Percentiles rank a stretch among this genome's conserved stretches.
These are phyloP conservation scores for Seriola rivoliana DNA, from an alignment of 2,113 vertebrate genomes.

Conservation along the genomic window DNA sequence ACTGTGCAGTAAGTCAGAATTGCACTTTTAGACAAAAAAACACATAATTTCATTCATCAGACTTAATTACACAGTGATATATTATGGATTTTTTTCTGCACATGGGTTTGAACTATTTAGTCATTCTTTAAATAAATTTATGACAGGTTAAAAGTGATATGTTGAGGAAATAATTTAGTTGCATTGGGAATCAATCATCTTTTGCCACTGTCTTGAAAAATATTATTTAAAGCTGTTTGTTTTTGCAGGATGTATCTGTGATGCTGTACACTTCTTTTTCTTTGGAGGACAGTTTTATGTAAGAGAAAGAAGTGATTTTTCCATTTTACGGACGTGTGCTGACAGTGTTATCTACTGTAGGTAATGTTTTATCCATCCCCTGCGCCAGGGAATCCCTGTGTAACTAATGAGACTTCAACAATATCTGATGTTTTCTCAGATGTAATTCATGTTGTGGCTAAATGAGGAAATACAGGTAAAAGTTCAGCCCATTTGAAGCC, in stretches of 20 bases:
- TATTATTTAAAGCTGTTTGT: not conserved
- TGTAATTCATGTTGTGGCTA: constrained; percentile 43
- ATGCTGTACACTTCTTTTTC: not conserved
- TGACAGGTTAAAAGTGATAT: not conserved
- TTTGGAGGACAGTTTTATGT: not conserved
- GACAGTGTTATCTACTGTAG: constrained; percentile 2
- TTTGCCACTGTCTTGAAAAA: not conserved
- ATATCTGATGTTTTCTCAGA: constrained; percentile 39
- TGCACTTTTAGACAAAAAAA: not conserved
- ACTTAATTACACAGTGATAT: not conserved
- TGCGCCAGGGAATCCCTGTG: not conserved
- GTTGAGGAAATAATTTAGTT: not conserved
- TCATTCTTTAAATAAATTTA: not conserved
- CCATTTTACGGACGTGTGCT: not conserved
- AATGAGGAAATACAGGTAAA: constrained; percentile 31
- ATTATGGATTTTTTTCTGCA: no score
- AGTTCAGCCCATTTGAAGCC: constrained; percentile 52
- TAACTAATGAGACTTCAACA: constrained; percentile 24
- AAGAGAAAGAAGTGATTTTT: not conserved
- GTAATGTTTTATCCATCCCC: constrained; percentile 19
- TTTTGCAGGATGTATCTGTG: not conserved
- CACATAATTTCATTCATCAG: not conserved
- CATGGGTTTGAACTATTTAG: not conserved
- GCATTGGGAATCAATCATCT: not conserved
- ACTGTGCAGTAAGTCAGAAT: constrained; percentile 6